Evolutionary conservation across 92 coral and sea anemone genomes (phyloP).

Genomic region (Montipora capitata): DNA sequence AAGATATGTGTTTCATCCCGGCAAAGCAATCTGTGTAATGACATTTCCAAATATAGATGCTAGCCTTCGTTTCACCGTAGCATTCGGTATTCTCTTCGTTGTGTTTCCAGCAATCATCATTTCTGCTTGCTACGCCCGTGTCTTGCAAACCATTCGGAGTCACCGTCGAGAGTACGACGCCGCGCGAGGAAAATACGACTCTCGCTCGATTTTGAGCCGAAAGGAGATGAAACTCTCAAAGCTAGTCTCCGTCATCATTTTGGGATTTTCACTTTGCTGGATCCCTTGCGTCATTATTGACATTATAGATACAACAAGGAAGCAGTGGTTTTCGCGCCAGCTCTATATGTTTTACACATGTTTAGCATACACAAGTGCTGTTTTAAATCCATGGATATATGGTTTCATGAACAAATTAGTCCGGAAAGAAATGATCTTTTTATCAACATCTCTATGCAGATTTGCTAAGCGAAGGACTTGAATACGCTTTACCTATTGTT

Average conservation of each 20-base stretch:
- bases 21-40: slow-evolving; percentile 89
- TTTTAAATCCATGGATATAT: slow-evolving; percentile 85
- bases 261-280: slow-evolving; percentile 90
- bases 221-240: slow-evolving; percentile 86
- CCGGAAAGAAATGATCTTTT: slow-evolving; percentile 69
- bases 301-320: slow-evolving; percentile 65
- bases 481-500: neutral
- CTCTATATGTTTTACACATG: slow-evolving; percentile 83
- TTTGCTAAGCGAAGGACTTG: neutral
- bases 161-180: slow-evolving; percentile 80
- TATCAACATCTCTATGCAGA: slow-evolving; percentile 32
- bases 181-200: slow-evolving; percentile 76
- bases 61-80: slow-evolving; percentile 64
- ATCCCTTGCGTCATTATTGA: slow-evolving; percentile 86
- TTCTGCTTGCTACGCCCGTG: slow-evolving; percentile 74
- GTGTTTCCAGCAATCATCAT: slow-evolving; percentile 75
- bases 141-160: slow-evolving; percentile 75
- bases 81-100: slow-evolving; percentile 78
- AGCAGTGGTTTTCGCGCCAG: slow-evolving; percentile 76
- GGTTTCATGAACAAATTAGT: slow-evolving; percentile 90
- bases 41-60: slow-evolving; percentile 49
- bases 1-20: slow-evolving; percentile 83
- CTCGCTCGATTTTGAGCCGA: slow-evolving; percentile 76
- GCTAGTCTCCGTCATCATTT: slow-evolving; percentile 80
- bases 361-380: slow-evolving; percentile 80